Evolutionary conservation across 2,113 vertebrate species (phyloP).

Genomic region (Verasper variegatus): DNA sequence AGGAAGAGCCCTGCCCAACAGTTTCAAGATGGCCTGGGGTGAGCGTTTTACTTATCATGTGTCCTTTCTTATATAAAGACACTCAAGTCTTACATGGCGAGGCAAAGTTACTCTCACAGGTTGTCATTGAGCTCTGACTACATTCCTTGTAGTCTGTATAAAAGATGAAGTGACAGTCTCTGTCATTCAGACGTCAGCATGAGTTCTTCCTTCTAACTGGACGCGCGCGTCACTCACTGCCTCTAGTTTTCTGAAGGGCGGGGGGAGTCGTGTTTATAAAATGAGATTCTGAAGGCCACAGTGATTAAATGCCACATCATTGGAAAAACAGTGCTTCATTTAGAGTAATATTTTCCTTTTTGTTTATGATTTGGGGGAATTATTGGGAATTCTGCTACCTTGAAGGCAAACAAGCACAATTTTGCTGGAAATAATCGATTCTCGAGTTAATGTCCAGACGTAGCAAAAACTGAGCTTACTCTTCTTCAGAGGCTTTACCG

Average conservation of each 20-base stretch:
- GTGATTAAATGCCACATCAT: neutral
- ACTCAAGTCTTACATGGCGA: neutral
- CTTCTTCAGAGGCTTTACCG: too few species aligned
- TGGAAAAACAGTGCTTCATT: neutral
- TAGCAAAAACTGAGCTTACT: neutral
- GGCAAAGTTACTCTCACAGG: constrained; percentile 13
- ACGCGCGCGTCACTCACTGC: constrained; percentile 30
- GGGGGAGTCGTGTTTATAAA: neutral
- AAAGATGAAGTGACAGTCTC: neutral
- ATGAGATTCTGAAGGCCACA: neutral
- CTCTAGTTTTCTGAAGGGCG: neutral
- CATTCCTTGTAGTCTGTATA: too few species aligned
- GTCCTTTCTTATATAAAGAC: constrained; percentile 2
- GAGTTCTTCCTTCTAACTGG: constrained; percentile 34
- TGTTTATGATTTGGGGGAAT: neutral
- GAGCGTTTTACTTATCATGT: constrained; percentile 51
- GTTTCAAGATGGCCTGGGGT: constrained; percentile 95
- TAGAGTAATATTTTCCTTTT: neutral
- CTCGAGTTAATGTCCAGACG: neutral
- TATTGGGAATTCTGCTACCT: neutral
- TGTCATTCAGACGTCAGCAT: constrained; percentile 19
- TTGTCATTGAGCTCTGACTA: constrained; percentile 14
- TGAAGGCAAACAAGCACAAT: neutral
- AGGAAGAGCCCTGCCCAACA: constrained; percentile 91
- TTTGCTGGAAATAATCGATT: neutral